Evolutionary conservation across 2,113 vertebrate genomes (phyloP).

Genomic region (Spea bombifrons): DNA sequence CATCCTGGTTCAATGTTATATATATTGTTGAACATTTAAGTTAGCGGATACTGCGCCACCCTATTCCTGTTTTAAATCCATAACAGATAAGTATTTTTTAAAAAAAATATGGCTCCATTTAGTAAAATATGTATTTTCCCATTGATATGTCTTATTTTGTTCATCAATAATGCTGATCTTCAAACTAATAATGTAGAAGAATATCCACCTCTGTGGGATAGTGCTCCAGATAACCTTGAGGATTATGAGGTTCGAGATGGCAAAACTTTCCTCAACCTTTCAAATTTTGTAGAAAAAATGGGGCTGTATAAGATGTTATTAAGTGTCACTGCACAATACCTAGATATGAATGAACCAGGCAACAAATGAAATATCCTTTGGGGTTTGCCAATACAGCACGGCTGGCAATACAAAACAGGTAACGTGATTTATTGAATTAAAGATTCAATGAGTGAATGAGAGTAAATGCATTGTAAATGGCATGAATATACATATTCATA

Average conservation of each 20-base stretch:
- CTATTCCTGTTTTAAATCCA: too few relatives aligned
- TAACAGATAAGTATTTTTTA: too few relatives aligned
- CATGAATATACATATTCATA: too few relatives aligned
- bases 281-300: slow-evolving; percentile 67
- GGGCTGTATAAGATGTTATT: slow-evolving; percentile 69
- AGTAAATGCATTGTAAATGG: too few relatives aligned
- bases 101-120: background rate
- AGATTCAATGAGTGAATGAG: background rate
- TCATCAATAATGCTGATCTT: background rate
- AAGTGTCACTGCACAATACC: slow-evolving; percentile 65
- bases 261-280: slow-evolving; percentile 65
- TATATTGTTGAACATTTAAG: too few relatives aligned
- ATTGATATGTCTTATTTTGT: background rate
- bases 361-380: slow-evolving; percentile 71
- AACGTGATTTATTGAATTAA: slow-evolving; percentile 9
- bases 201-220: slow-evolving; percentile 70
- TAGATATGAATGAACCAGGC: slow-evolving; percentile 62
- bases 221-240: slow-evolving; percentile 52
- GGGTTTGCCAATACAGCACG: slow-evolving; percentile 78
- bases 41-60: too few relatives aligned
- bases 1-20: too few relatives aligned
- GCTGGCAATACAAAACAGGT: slow-evolving; percentile 84
- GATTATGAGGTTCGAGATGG: slow-evolving; percentile 56
- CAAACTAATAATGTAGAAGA: slow-evolving; percentile 5
- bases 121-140: background rate